A percentile compares a stretch with the other conserved stretches of the same genome.
Evolutionary conservation across 2,113 vertebrate genomes (phyloP).

Genomic region (Tachuris rubrigastra): DNA sequence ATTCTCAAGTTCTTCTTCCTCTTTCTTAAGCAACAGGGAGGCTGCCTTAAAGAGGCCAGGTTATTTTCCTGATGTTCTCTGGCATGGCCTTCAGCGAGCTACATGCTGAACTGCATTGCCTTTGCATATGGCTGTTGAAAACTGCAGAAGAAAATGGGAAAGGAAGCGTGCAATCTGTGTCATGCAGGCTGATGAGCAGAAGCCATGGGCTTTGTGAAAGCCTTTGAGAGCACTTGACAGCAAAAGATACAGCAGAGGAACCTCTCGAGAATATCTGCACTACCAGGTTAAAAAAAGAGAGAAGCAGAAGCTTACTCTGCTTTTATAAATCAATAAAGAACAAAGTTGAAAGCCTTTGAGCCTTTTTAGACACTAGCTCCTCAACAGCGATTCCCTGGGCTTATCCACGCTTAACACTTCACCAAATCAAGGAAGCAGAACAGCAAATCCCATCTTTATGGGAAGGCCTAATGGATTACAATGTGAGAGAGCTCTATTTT

Average conservation of each 20-base stretch:
- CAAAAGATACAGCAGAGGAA: neutral
- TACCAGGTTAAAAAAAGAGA: neutral
- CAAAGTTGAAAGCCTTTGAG: neutral
- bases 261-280: neutral
- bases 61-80: neutral
- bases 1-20: neutral
- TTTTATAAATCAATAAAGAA: neutral
- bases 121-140: neutral
- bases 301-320: neutral
- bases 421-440: neutral
- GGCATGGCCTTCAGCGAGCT: neutral
- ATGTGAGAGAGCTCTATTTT: neutral
- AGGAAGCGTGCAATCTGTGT: neutral
- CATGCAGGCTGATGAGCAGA: neutral
- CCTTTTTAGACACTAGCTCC: neutral
- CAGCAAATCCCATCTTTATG: neutral
- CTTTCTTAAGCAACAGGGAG: neutral
- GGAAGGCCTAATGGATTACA: neutral
- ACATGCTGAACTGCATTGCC: neutral
- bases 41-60: neutral
- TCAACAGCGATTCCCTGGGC: neutral
- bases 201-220: neutral
- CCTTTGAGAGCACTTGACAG: neutral
- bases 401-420: neutral
- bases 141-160: neutral